A percentile compares a stretch with the other conserved stretches of the same genome.
Evolutionary conservation across 2,888 invertebrate species (phyloP).

Genomic region (Drosophila vallismaia): DNA sequence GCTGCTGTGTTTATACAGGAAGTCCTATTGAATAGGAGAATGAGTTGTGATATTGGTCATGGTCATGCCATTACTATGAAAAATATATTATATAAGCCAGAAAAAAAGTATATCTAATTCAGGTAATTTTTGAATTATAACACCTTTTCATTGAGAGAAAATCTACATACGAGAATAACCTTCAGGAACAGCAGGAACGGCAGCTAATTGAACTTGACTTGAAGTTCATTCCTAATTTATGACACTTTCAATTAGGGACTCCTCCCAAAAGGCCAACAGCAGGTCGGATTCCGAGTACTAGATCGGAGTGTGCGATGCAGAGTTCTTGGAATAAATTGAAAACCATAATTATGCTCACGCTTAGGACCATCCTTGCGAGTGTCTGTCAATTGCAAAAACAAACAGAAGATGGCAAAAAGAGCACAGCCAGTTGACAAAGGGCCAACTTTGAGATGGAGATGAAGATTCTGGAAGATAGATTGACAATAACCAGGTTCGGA

Average conservation of each 20-base stretch:
- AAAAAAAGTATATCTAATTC: too few relatives aligned
- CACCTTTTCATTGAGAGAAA: neutral
- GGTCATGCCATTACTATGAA: neutral
- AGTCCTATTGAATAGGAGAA: constrained; percentile 34
- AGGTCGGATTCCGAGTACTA: constrained; percentile 44
- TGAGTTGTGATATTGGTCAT: constrained; percentile 46
- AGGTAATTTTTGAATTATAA: neutral
- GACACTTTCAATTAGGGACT: constrained; percentile 51
- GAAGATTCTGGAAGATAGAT: constrained; percentile 37
- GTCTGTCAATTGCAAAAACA: constrained; percentile 65
- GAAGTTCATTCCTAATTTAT: constrained; percentile 54
- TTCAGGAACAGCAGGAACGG: constrained; percentile 42
- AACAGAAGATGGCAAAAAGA: constrained; percentile 47
- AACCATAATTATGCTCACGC: constrained; percentile 77
- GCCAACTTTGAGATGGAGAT: constrained; percentile 37
- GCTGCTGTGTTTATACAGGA: constrained; percentile 49
- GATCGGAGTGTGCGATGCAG: constrained; percentile 16
- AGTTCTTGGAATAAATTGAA: constrained; percentile 72
- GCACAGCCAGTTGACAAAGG: constrained; percentile 27
- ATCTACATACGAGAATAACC: constrained; percentile 12
- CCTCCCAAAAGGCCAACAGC: constrained; percentile 39
- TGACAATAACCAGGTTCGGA: constrained; percentile 35
- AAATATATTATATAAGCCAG: neutral
- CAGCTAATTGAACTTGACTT: constrained; percentile 58
- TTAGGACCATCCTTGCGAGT: constrained; percentile 46